Conservation (phyloP, 2,797 vertebrate genomes). For the Leptodactylus fallax region DNA sequence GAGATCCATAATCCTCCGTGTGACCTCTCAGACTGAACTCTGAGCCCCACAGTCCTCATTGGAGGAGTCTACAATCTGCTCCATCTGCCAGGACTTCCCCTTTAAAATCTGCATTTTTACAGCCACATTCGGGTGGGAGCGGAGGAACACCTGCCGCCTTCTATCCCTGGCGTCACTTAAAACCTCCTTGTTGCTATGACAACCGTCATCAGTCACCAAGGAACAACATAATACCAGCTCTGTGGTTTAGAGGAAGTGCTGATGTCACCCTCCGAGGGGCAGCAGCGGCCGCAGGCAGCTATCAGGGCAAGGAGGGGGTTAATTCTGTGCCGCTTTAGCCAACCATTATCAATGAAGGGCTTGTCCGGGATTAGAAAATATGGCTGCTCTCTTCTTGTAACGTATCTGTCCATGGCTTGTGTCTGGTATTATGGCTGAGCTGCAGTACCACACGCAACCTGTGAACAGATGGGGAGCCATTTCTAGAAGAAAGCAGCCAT, state of each 20-base stretch:
- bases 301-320: neutral
- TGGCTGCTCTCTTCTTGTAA: too few relatives aligned
- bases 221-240: neutral
- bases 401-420: too few relatives aligned
- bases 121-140: neutral
- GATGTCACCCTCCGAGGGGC: neutral
- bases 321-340: neutral
- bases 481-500: too few relatives aligned
- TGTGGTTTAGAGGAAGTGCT: neutral
- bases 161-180: neutral
- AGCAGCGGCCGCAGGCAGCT: neutral
- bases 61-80: too few relatives aligned
- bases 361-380: too few relatives aligned
- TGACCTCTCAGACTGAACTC: neutral
- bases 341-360: too few relatives aligned
- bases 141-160: neutral
- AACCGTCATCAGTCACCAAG: neutral
- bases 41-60: neutral
- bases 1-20: neutral
- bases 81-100: too few relatives aligned
- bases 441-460: too few relatives aligned
- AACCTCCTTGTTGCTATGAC: slow-evolving; percentile 6
- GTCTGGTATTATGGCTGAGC: too few relatives aligned
- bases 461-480: too few relatives aligned
- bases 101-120: neutral